Evolutionary conservation across 2,113 vertebrate species (phyloP).

Genomic region (Cynoglossus semilaevis): DNA sequence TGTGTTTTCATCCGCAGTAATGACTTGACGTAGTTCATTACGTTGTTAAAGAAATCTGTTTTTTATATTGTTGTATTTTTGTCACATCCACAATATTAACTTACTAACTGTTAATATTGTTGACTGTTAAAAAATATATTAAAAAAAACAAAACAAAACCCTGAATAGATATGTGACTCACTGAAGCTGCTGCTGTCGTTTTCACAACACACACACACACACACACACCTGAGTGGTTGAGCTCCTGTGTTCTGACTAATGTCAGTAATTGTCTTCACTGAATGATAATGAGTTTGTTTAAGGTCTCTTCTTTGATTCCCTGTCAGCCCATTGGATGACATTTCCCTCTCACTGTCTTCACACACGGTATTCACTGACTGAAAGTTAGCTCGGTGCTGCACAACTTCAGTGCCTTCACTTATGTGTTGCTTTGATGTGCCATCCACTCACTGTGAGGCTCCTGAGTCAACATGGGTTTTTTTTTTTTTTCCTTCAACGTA

Average conservation of each 20-base stretch:
- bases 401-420: conserved; percentile 59
- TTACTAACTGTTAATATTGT: too few relatives aligned
- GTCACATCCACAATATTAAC: too few relatives aligned
- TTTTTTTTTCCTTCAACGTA: conserved; percentile 5
- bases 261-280: conserved; percentile 69
- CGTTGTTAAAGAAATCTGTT: too few relatives aligned
- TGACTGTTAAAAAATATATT: too few relatives aligned
- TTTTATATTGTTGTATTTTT: too few relatives aligned
- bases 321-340: conserved; percentile 61
- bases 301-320: conserved; percentile 64
- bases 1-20: too few relatives aligned
- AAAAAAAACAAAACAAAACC: too few relatives aligned
- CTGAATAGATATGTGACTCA: conserved; percentile 13
- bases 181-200: conserved; percentile 13
- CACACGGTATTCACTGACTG: conserved; percentile 44
- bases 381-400: conserved; percentile 44
- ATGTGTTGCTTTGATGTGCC: conserved; percentile 67
- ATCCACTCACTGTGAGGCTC: conserved; percentile 31
- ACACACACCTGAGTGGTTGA: conserved; percentile 42
- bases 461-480: conserved; percentile 44
- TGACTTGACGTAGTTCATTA: too few relatives aligned
- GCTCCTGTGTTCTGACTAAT: conserved; percentile 65
- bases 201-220: conserved; percentile 41
- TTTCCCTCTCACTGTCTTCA: conserved; percentile 45
- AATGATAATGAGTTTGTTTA: conserved; percentile 48